Conservation (phyloP, 2,797 vertebrate genomes). For the Lagodon rhomboides region DNA sequence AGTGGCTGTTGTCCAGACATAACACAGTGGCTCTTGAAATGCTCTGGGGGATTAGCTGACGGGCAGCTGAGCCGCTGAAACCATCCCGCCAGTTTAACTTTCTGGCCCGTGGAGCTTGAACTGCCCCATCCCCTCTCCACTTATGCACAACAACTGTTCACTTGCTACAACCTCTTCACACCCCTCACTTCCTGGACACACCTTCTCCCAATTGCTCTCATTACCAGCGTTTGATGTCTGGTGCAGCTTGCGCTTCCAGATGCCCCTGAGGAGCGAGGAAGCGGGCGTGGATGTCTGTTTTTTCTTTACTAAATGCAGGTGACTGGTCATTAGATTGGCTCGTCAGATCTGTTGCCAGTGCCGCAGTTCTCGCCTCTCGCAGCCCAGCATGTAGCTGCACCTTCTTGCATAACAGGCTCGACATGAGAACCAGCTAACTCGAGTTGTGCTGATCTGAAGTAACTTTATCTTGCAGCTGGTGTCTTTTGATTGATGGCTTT, state of each 20-base stretch:
- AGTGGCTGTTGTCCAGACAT: conserved; percentile 65
- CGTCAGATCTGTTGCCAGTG: conserved; percentile 81
- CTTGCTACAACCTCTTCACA: conserved; percentile 78
- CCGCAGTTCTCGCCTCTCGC: conserved; percentile 73
- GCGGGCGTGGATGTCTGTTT: conserved; percentile 77
- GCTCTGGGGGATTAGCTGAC: conserved; percentile 67
- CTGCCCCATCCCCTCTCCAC: conserved; percentile 56
- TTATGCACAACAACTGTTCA: conserved; percentile 76
- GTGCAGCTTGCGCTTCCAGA: conserved; percentile 82
- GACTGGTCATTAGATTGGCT: conserved; percentile 81
- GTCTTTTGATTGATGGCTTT: conserved; percentile 71
- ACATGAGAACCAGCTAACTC: conserved; percentile 61
- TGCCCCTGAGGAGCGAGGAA: conserved; percentile 83
- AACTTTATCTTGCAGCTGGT: conserved; percentile 74
- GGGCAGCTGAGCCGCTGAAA: conserved; percentile 48
- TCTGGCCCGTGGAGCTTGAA: conserved; percentile 47
- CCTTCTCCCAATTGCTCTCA: conserved; percentile 87
- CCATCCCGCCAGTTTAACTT: conserved; percentile 56
- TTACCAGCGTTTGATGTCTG: conserved; percentile 85
- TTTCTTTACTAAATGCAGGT: conserved; percentile 73
- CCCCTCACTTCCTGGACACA: conserved; percentile 86
- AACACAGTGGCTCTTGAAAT: conserved; percentile 69
- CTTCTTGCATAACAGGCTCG: conserved; percentile 66
- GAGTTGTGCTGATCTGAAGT: conserved; percentile 56
- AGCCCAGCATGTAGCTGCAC: conserved; percentile 60